These are phyloP conservation scores for Bufo gargarizans DNA, from an alignment of 2,113 vertebrate species.

Conservation along the genomic window DNA sequence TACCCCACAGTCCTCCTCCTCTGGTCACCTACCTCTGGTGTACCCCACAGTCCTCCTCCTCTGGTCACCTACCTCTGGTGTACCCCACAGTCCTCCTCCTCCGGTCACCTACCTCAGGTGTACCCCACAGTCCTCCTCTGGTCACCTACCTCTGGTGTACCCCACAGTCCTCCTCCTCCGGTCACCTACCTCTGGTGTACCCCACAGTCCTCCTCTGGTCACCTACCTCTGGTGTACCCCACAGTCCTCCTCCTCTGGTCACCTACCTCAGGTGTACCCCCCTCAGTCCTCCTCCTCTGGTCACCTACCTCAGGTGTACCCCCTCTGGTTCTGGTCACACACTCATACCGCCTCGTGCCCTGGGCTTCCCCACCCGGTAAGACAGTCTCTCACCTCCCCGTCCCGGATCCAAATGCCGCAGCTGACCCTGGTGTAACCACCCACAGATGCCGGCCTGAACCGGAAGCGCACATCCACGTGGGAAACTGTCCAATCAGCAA, in stretches of 20 bases:
- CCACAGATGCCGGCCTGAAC: conserved; percentile 14
- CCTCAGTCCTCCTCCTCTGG: too few species aligned
- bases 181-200: too few species aligned
- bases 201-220: not conserved
- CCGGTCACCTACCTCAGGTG: too few species aligned
- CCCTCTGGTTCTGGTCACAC: not conserved
- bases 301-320: not conserved
- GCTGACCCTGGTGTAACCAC: not conserved
- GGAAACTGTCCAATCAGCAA: not conserved
- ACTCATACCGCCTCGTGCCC: not conserved
- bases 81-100: too few species aligned
- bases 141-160: too few species aligned
- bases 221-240: not conserved
- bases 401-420: not conserved
- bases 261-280: too few species aligned
- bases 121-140: not conserved
- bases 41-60: not conserved
- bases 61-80: too few species aligned
- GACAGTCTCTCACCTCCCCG: not conserved
- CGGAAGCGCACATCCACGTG: conserved; percentile 22
- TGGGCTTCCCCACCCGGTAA: too few species aligned
- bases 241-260: not conserved
- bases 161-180: too few species aligned
- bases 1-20: too few species aligned
- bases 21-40: too few species aligned